A percentile compares a stretch with the other conserved stretches of the same genome.
Conservation (phyloP, 1,140 invertebrate species). For the Hyposmocoma kahamanoa region DNA sequence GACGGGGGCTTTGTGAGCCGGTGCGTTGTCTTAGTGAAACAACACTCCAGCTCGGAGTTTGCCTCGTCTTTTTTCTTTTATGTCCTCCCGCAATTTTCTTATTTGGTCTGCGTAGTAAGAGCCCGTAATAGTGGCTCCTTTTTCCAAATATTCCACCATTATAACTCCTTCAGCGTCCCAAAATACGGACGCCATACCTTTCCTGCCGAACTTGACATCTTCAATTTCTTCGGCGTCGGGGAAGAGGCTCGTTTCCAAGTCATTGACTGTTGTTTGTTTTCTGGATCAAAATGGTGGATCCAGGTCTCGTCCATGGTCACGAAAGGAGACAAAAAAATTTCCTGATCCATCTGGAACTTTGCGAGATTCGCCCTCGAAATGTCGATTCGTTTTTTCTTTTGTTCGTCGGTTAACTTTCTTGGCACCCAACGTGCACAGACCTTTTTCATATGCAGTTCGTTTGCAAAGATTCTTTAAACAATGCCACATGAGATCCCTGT, state of each 20-base stretch:
- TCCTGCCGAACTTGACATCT: constrained; percentile 21
- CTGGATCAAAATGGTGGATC: constrained; percentile 1
- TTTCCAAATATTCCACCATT: constrained; percentile 6
- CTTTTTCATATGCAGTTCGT: no score
- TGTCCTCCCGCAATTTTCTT: background rate
- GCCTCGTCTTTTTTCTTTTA: constrained; percentile 6
- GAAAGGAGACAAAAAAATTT: constrained; percentile 7
- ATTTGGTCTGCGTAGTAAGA: background rate
- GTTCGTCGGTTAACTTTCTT: constrained; percentile 2
- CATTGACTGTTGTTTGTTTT: constrained; percentile 9
- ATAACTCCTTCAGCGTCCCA: constrained; percentile 29
- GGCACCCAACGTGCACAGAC: constrained; percentile 7
- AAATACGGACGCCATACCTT: constrained; percentile 27
- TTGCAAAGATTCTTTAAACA: no score
- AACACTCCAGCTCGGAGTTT: constrained; percentile 3
- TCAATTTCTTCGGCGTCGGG: constrained; percentile 15
- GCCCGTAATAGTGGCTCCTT: background rate
- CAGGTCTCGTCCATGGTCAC: constrained; percentile 11
- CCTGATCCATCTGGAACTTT: background rate
- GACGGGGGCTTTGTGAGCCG: constrained; percentile 11
- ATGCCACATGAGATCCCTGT: no score
- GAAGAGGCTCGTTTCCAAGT: constrained; percentile 6
- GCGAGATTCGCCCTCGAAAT: background rate
- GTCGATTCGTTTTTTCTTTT: background rate
- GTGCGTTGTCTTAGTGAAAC: constrained; percentile 13